Conservation (phyloP, 2,113 vertebrate species). For the Ceyx cyanopectus region DNA sequence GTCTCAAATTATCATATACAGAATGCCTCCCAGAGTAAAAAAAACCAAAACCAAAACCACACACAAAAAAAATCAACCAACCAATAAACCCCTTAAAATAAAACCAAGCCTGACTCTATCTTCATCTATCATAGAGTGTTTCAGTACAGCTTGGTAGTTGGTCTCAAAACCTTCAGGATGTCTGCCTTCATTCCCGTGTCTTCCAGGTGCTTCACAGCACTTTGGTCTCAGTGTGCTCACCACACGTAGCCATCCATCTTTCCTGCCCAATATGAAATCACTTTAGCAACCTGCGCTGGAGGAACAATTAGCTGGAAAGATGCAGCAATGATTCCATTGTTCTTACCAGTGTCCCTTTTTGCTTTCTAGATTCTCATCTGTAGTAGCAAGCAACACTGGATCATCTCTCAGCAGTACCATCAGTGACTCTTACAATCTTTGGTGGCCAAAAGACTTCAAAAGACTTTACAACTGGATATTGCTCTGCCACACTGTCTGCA, state of each 20-base stretch:
- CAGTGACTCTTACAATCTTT: neutral
- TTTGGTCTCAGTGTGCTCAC: neutral
- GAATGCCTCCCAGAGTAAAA: neutral
- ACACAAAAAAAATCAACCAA: too few relatives aligned
- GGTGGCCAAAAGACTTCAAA: neutral
- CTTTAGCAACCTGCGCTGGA: neutral
- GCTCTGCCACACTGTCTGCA: neutral
- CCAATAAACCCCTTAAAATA: neutral
- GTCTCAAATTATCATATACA: neutral
- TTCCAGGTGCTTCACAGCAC: neutral
- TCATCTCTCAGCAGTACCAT: neutral
- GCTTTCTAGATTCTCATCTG: neutral
- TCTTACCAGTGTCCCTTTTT: neutral
- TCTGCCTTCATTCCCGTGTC: neutral
- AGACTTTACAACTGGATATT: neutral
- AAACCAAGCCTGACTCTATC: neutral
- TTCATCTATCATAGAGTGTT: neutral
- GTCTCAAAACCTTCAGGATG: neutral
- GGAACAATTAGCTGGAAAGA: neutral
- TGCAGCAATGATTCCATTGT: neutral
- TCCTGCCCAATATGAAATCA: neutral
- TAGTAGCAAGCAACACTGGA: neutral
- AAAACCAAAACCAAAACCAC: neutral
- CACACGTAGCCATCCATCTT: neutral
- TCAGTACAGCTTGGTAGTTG: neutral